Evolutionary conservation across 2,797 vertebrate species (phyloP).

Genomic region (Tapirus indicus): DNA sequence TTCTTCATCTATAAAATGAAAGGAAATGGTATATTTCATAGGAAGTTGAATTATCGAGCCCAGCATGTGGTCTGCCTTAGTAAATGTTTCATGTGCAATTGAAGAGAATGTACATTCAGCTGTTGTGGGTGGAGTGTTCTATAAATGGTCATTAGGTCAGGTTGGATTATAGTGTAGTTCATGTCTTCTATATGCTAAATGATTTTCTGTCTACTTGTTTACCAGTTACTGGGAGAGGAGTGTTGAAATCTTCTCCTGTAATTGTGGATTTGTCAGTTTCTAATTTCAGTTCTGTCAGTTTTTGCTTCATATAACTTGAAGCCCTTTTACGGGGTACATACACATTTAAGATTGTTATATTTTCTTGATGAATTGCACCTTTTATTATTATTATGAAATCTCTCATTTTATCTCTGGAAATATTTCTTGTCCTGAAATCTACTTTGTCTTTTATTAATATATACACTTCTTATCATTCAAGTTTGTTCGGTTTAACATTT

Average conservation of each 20-base stretch:
- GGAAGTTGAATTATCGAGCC: neutral
- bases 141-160: neutral
- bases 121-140: neutral
- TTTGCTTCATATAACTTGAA: neutral
- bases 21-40: neutral
- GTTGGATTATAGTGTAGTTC: neutral
- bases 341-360: neutral
- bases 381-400: neutral
- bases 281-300: neutral
- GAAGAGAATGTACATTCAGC: neutral
- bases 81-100: neutral
- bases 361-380: neutral
- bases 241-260: neutral
- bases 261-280: neutral
- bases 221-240: neutral
- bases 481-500: neutral
- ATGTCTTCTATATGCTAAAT: neutral
- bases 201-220: constrained; percentile 23
- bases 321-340: neutral
- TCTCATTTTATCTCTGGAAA: neutral
- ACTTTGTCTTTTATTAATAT: neutral
- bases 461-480: neutral
- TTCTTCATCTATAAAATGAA: neutral
- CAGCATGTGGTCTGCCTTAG: neutral
- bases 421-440: neutral